Evolutionary conservation across 2,888 invertebrate species (phyloP).

Genomic region (Endotricha flammealis): DNA sequence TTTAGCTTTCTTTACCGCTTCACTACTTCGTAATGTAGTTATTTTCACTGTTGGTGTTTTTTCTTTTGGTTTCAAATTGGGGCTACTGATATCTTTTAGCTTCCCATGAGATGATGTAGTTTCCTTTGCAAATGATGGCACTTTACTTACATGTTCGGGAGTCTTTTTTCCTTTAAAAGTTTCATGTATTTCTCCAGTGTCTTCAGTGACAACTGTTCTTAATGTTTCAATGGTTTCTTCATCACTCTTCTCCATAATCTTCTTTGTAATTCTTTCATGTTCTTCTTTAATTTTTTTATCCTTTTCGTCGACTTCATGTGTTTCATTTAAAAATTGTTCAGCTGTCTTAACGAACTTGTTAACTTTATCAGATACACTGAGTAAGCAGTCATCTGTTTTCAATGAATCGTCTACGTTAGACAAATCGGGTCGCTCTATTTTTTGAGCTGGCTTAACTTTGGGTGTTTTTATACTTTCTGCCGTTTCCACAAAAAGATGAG

Average conservation of each 20-base stretch:
- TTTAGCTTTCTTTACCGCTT: slow-evolving; percentile 84
- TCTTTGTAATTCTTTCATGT: slow-evolving; percentile 64
- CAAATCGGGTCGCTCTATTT: slow-evolving; percentile 70
- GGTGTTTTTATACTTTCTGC: slow-evolving; percentile 75
- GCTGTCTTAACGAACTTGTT: slow-evolving; percentile 81
- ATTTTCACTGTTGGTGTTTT: slow-evolving; percentile 49
- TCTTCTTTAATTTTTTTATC: slow-evolving; percentile 61
- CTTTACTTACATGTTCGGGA: slow-evolving; percentile 26
- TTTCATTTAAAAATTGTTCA: slow-evolving; percentile 68
- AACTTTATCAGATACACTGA: slow-evolving; percentile 82
- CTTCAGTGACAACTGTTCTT: slow-evolving; percentile 18
- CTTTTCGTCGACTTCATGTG: slow-evolving; percentile 49
- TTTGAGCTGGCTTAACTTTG: slow-evolving; percentile 51
- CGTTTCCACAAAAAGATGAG: slow-evolving; percentile 80
- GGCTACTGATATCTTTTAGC: slow-evolving; percentile 33
- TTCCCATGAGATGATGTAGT: slow-evolving; percentile 43
- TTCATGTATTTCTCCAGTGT: slow-evolving; percentile 19
- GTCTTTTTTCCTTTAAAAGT: slow-evolving; percentile 18
- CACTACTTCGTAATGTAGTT: slow-evolving; percentile 75
- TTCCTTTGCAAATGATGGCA: slow-evolving; percentile 37
- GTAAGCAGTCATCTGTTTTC: slow-evolving; percentile 77
- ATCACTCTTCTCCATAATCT: slow-evolving; percentile 45
- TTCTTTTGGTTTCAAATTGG: slow-evolving; percentile 38
- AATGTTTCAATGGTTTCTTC: slow-evolving; percentile 21
- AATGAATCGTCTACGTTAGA: slow-evolving; percentile 77